phyloP scores from a whole-genome alignment of 2,797 vertebrate species.

The Lycodopsis pacificus region DNA sequence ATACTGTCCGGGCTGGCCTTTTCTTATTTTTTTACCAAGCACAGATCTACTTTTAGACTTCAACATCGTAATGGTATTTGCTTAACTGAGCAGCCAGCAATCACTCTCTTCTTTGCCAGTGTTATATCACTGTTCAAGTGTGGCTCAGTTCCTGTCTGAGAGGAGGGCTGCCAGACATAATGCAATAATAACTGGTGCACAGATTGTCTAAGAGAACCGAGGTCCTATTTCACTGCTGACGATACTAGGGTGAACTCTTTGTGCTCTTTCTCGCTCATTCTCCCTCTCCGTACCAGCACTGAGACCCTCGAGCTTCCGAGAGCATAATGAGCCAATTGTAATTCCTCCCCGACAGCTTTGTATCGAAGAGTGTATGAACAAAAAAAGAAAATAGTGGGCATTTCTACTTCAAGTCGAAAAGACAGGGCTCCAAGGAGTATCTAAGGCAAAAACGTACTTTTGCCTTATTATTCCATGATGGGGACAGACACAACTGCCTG shows the following conservation, averaged over 20 bases:
- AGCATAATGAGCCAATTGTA: slow-evolving; percentile 76
- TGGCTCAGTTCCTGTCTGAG: slow-evolving; percentile 75
- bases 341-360: slow-evolving; percentile 69
- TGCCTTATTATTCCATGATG: slow-evolving; percentile 21
- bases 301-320: slow-evolving; percentile 56
- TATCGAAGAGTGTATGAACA: slow-evolving; percentile 40
- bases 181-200: slow-evolving; percentile 77
- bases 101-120: slow-evolving; percentile 69
- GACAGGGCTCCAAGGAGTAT: slow-evolving; percentile 42
- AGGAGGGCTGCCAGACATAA: slow-evolving; percentile 73
- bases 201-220: slow-evolving; percentile 70
- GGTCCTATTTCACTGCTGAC: slow-evolving; percentile 72
- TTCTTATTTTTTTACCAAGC: slow-evolving; percentile 56
- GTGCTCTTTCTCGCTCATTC: slow-evolving; percentile 57
- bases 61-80: slow-evolving; percentile 69
- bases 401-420: slow-evolving; percentile 46
- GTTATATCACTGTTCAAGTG: slow-evolving; percentile 77
- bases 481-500: slow-evolving; percentile 24
- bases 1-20: slow-evolving; percentile 52
- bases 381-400: slow-evolving; percentile 17
- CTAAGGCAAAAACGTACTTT: slow-evolving; percentile 26
- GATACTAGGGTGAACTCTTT: slow-evolving; percentile 70
- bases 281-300: slow-evolving; percentile 39
- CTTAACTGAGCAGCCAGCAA: slow-evolving; percentile 75
- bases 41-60: slow-evolving; percentile 78